Evolutionary conservation across 2,797 vertebrate species (phyloP).

Genomic region (Pseudomugil gertrudae): DNA sequence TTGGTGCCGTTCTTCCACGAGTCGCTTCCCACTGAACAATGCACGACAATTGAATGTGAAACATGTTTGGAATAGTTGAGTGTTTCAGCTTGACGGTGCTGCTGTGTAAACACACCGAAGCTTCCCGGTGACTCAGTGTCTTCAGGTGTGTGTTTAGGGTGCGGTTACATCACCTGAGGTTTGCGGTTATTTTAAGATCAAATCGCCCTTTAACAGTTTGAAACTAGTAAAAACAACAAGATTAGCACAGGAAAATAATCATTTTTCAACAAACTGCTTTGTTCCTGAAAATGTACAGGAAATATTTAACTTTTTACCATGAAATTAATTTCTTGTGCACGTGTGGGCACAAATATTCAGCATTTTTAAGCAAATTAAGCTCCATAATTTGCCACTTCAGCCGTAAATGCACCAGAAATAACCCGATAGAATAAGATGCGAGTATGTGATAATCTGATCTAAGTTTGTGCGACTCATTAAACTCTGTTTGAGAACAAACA

Average conservation of each 20-base stretch:
- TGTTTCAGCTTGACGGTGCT: slow-evolving; percentile 56
- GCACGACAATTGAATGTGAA: slow-evolving; percentile 67
- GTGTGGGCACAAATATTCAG: background rate
- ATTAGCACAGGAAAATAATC: background rate
- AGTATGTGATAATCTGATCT: background rate
- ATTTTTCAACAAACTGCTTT: background rate
- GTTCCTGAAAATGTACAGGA: background rate
- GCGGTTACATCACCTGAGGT: slow-evolving; percentile 32
- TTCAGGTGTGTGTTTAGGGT: slow-evolving; percentile 21
- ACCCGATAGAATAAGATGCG: background rate
- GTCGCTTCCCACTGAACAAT: slow-evolving; percentile 62
- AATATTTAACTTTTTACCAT: background rate
- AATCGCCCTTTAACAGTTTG: background rate
- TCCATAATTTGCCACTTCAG: background rate
- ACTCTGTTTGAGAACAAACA: background rate
- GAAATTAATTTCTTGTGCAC: background rate
- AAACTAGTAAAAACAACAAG: background rate
- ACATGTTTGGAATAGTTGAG: slow-evolving; percentile 66
- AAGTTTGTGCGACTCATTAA: background rate
- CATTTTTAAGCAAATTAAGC: no score
- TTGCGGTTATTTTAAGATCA: background rate
- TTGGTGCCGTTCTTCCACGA: slow-evolving; percentile 54
- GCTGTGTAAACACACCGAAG: slow-evolving; percentile 55
- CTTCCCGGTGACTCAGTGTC: slow-evolving; percentile 10
- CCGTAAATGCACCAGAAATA: background rate